Percentiles rank a stretch among this genome's conserved stretches.
phyloP scores from a whole-genome alignment of 2,888 invertebrate genomes.

The Cantharis lateralis region DNA sequence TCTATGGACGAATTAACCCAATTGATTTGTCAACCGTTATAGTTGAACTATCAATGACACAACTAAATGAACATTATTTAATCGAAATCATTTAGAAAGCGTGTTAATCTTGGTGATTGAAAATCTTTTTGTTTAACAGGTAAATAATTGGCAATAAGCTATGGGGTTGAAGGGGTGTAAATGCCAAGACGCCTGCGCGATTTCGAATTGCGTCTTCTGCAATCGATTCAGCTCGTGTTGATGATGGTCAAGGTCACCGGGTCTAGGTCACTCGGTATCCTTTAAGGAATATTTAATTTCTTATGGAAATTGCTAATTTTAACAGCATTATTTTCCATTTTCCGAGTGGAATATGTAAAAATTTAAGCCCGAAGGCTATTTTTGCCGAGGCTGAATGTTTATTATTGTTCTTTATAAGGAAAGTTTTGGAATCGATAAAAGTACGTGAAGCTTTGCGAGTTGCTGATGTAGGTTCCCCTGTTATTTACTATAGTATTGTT shows the following conservation, averaged over 20 bases:
- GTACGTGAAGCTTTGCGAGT: background rate
- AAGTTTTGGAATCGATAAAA: background rate
- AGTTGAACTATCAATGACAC: background rate
- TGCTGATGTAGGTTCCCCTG: background rate
- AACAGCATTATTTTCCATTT: background rate
- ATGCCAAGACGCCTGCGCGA: slow-evolving; percentile 20
- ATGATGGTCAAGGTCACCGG: slow-evolving; percentile 51
- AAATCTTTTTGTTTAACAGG: slow-evolving; percentile 10
- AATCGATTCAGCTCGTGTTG: slow-evolving; percentile 42
- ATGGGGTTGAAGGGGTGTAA: background rate
- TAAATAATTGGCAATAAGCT: slow-evolving; percentile 5
- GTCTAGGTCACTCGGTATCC: slow-evolving; percentile 47
- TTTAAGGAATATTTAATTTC: background rate
- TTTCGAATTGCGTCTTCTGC: slow-evolving; percentile 20
- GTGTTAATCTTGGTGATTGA: background rate
- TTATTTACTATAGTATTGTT: background rate
- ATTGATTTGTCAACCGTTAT: background rate
- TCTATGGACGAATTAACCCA: background rate
- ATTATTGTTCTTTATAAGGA: background rate
- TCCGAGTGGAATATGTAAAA: background rate
- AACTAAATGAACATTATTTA: background rate
- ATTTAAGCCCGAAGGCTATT: background rate
- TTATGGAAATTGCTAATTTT: background rate
- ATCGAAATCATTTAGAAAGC: background rate
- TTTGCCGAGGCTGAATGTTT: background rate